A percentile compares a stretch with the other conserved stretches of the same genome.
These are phyloP conservation scores for rat (Rattus norvegicus) DNA, from an alignment of 2,113 vertebrate genomes.

Conservation along the genomic window DNA sequence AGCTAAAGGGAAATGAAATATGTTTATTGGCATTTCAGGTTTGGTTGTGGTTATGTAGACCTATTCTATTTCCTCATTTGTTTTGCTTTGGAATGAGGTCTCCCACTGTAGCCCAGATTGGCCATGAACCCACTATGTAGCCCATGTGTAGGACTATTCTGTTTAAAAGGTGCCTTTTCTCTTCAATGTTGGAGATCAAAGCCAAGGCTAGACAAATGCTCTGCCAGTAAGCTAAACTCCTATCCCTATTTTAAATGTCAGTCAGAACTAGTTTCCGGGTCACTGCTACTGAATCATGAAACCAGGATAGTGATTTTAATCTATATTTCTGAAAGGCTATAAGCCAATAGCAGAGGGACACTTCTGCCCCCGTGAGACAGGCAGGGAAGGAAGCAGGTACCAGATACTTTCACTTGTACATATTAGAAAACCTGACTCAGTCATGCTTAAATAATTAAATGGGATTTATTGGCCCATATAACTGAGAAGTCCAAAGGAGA, in stretches of 20 bases:
- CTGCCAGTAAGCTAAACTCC: background rate
- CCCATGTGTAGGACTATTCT: background rate
- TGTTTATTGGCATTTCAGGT: constrained; percentile 19
- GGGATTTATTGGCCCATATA: constrained; percentile 59
- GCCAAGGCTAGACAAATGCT: background rate
- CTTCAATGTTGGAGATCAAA: background rate
- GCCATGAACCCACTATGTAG: background rate
- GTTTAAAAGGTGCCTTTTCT: background rate
- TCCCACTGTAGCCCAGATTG: background rate
- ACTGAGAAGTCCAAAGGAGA: constrained; percentile 54
- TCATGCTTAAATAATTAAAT: constrained; percentile 68
- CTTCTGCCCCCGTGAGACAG: constrained; percentile 12
- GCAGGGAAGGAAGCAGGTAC: constrained; percentile 23
- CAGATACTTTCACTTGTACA: background rate
- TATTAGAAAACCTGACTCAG: constrained; percentile 66
- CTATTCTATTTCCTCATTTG: background rate
- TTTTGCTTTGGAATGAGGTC: background rate
- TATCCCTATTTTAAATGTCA: constrained; percentile 38
- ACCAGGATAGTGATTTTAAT: constrained; percentile 22
- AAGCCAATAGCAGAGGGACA: constrained; percentile 21
- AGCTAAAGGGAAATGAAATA: constrained; percentile 33
- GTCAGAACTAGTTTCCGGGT: constrained; percentile 23
- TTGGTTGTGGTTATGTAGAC: background rate
- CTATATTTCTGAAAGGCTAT: constrained; percentile 42
- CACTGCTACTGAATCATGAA: background rate